Conservation (phyloP, 2,113 vertebrate species). For the Tychaedon coryphoeus region DNA sequence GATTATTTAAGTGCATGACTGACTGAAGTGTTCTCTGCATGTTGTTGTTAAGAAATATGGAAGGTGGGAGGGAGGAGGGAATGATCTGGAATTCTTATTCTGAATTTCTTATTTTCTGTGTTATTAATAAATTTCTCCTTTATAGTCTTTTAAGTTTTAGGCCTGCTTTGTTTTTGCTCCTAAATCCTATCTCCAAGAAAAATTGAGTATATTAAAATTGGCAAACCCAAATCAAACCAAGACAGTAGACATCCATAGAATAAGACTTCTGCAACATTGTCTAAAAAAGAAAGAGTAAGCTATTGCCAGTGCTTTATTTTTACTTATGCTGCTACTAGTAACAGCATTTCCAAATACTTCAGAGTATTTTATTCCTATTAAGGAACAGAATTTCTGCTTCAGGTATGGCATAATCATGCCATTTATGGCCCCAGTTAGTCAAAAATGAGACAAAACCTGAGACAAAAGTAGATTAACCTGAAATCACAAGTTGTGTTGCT, state of each 20-base stretch:
- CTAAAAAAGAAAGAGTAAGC: background rate
- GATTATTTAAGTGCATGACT: no score
- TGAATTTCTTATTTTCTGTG: no score
- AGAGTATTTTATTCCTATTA: background rate
- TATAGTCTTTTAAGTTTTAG: no score
- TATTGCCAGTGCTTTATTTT: background rate
- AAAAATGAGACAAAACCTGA: background rate
- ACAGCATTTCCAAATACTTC: background rate
- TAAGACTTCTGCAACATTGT: background rate
- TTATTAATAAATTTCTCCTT: no score
- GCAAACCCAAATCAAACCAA: no score
- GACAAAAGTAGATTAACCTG: background rate
- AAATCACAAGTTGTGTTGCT: rapidly evolving
- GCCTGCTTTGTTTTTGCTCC: no score
- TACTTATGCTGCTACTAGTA: background rate
- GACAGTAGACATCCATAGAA: background rate
- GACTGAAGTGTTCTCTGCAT: no score
- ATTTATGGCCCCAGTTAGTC: background rate
- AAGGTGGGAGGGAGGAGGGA: no score
- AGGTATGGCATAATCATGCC: background rate
- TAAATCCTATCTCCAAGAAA: no score
- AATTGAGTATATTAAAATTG: no score
- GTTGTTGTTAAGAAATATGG: no score
- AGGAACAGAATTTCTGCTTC: background rate
- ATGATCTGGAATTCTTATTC: no score